Conservation (phyloP, 2,113 vertebrate genomes). For the Boulengeromyrus knoepffleri region DNA sequence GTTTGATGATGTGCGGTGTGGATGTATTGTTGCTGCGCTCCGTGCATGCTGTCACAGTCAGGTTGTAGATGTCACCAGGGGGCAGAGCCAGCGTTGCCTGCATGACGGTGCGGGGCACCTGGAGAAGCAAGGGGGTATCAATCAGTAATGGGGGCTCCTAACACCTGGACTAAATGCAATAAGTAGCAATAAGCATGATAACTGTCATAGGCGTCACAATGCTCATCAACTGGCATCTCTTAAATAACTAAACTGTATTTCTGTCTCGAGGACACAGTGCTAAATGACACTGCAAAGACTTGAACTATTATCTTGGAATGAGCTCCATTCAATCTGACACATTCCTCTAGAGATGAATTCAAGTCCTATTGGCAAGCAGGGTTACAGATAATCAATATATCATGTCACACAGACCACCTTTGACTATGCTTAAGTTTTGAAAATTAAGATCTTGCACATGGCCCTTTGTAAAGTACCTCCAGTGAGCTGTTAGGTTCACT, state of each 20-base stretch:
- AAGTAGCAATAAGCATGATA: not conserved
- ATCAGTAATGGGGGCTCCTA: not conserved
- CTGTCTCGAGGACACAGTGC: not conserved
- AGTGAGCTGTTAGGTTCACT: not conserved
- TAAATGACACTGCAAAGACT: not conserved
- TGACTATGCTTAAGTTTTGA: not conserved
- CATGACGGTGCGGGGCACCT: slow-evolving; percentile 86
- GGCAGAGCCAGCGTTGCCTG: slow-evolving; percentile 76
- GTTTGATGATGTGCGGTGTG: slow-evolving; percentile 70
- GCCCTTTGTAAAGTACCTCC: not conserved
- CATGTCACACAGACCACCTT: not conserved
- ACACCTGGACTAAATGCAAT: too few species aligned
- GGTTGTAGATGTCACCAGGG: slow-evolving; percentile 90
- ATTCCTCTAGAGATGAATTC: not conserved
- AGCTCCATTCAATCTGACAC: not conserved
- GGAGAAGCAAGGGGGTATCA: not conserved
- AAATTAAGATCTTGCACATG: not conserved
- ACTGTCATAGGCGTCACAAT: not conserved
- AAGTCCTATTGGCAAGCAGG: not conserved
- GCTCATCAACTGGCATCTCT: not conserved
- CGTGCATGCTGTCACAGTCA: slow-evolving; percentile 88
- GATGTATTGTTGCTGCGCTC: slow-evolving; percentile 85
- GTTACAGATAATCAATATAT: not conserved
- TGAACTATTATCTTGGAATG: not conserved
- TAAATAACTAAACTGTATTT: not conserved